A percentile compares a stretch with the other conserved stretches of the same genome.
phyloP scores from a whole-genome alignment of 35 echinoderm and acorn worm genomes.

The Nesometra sesokonis region DNA sequence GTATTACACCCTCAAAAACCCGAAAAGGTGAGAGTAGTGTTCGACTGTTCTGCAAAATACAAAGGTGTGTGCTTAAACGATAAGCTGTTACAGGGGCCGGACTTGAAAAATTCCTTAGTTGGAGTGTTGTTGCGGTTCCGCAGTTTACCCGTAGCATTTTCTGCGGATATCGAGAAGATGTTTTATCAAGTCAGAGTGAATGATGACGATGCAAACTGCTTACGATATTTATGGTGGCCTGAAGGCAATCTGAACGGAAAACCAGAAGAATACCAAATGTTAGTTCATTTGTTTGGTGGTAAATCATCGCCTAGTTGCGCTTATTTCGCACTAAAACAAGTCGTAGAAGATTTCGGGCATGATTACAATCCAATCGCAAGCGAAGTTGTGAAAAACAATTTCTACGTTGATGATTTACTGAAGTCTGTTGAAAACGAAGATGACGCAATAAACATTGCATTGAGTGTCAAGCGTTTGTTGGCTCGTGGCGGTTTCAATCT shows the following conservation, averaged over 20 bases:
- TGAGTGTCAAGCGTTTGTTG: not conserved
- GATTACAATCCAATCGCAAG: not conserved
- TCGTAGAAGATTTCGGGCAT: not conserved
- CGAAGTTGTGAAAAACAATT: not conserved
- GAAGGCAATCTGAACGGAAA: not conserved
- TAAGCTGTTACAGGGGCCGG: constrained; percentile 10
- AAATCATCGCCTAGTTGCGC: not conserved
- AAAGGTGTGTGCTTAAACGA: constrained; percentile 36
- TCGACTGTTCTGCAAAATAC: not conserved
- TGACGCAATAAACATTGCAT: not conserved
- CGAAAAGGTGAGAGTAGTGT: constrained; percentile 1
- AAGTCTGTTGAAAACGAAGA: not conserved
- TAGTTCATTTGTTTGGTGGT: not conserved
- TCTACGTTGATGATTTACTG: constrained; percentile 7
- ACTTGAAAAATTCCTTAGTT: constrained; percentile 11
- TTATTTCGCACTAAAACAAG: not conserved
- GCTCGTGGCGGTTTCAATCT: not conserved
- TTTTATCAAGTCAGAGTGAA: constrained; percentile 4
- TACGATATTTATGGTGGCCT: not conserved
- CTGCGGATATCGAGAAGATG: constrained; percentile 31
- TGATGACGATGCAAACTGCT: not conserved
- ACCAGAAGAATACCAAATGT: not conserved
- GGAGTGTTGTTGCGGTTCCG: constrained; percentile 38
- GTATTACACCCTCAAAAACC: not conserved
- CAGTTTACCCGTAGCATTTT: constrained; percentile 8